Evolutionary conservation across 2,888 invertebrate genomes (phyloP).

Genomic region (Drosophila subsilvestris): DNA sequence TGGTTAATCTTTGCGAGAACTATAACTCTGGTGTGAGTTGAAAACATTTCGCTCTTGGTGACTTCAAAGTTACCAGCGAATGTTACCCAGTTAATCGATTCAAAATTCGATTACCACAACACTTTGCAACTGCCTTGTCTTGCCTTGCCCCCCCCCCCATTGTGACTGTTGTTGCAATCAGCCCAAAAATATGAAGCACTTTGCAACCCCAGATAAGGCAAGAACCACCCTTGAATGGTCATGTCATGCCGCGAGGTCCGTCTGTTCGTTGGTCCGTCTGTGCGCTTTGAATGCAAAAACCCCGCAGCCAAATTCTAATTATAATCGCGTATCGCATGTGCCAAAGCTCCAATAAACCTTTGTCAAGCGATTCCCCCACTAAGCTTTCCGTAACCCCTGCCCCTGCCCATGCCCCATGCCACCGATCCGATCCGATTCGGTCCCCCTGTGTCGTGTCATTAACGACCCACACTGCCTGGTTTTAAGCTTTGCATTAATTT

Average conservation of each 20-base stretch:
- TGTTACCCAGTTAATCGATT: conserved; percentile 69
- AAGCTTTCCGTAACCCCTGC: conserved; percentile 27
- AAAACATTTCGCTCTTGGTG: conserved; percentile 4
- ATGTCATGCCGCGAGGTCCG: conserved; percentile 42
- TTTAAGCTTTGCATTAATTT: conserved; percentile 72
- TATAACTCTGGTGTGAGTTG: background rate
- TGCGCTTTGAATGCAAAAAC: conserved; percentile 17
- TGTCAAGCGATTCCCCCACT: conserved; percentile 58
- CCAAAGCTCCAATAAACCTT: conserved; percentile 76
- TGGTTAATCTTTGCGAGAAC: background rate
- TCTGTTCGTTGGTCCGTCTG: conserved; percentile 41
- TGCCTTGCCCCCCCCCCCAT: no score
- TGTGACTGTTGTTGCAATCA: conserved; percentile 42
- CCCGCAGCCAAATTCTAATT: conserved; percentile 76
- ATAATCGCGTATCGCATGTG: conserved; percentile 76
- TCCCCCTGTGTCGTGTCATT: conserved; percentile 55
- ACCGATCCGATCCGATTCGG: background rate
- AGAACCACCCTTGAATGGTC: conserved; percentile 59
- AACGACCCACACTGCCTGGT: conserved; percentile 59
- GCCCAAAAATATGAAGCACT: conserved; percentile 41
- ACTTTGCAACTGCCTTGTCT: conserved; percentile 47
- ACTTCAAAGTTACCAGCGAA: conserved; percentile 1
- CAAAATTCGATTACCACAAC: conserved; percentile 69
- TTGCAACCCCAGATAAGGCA: conserved; percentile 63
- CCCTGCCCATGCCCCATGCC: conserved; percentile 37